Conservation (phyloP, 2,113 vertebrate species). For the Lutjanus erythropterus region DNA sequence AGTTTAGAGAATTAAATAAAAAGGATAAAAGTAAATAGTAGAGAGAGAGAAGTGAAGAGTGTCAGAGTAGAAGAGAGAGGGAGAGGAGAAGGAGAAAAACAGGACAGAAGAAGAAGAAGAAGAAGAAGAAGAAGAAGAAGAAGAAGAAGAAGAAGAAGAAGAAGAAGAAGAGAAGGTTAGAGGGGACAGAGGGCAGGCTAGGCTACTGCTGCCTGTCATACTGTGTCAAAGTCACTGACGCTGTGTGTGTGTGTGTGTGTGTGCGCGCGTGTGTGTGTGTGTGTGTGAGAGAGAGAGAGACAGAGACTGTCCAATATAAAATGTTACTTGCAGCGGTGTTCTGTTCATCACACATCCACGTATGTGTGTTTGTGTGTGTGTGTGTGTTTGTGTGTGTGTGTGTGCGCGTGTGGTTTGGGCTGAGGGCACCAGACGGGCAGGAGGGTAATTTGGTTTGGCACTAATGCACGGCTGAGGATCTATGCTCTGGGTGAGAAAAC, state of each 20-base stretch:
- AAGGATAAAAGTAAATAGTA: not conserved
- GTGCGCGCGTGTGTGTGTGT: constrained; percentile 34
- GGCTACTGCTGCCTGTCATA: constrained; percentile 70
- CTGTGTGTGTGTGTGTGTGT: constrained; percentile 36
- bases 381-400: constrained; percentile 38
- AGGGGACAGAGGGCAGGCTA: constrained; percentile 59
- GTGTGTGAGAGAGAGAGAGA: constrained; percentile 27
- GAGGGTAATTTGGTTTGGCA: constrained; percentile 83
- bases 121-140: not conserved
- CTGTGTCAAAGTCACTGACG: constrained; percentile 60
- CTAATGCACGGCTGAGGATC: constrained; percentile 77
- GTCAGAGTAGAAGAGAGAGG: not conserved
- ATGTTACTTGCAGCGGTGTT: constrained; percentile 64
- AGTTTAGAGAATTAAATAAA: not conserved
- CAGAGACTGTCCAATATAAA: constrained; percentile 45
- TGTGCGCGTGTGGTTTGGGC: constrained; percentile 48
- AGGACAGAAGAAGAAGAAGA: constrained; percentile 12
- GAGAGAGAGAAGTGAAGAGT: not conserved
- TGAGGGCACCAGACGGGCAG: constrained; percentile 76
- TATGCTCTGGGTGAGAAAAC: constrained; percentile 74
- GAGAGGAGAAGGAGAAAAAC: not conserved
- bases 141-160: constrained; percentile 21
- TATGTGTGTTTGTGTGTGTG: constrained; percentile 28
- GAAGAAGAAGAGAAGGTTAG: constrained; percentile 36
- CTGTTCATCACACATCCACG: constrained; percentile 26